A percentile compares a stretch with the other conserved stretches of the same genome.
phyloP scores from a whole-genome alignment of 2,113 vertebrate species.

The Trachemys scripta region DNA sequence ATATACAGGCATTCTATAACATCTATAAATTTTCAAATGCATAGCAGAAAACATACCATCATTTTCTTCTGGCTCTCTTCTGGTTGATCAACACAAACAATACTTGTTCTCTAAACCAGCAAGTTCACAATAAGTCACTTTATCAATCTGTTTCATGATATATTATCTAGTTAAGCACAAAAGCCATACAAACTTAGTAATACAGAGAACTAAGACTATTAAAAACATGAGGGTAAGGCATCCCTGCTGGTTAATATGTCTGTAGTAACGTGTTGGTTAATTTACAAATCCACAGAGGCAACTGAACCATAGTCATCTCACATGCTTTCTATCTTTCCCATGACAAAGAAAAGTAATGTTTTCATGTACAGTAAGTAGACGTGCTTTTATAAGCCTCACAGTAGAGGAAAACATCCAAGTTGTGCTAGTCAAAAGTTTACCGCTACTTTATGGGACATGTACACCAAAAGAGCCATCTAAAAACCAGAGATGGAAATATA shows the following conservation, averaged over 20 bases:
- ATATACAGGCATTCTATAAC: slow-evolving; percentile 95
- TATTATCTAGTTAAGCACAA: slow-evolving; percentile 81
- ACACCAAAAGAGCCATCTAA: slow-evolving; percentile 55
- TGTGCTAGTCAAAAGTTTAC: slow-evolving; percentile 58
- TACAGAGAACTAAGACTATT: slow-evolving; percentile 78
- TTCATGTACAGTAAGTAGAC: slow-evolving; percentile 56
- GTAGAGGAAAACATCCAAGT: slow-evolving; percentile 46
- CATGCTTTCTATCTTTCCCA: slow-evolving; percentile 70
- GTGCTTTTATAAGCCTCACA: slow-evolving; percentile 62
- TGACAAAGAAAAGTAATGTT: slow-evolving; percentile 29
- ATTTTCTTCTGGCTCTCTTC: slow-evolving; percentile 78
- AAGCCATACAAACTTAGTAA: slow-evolving; percentile 85
- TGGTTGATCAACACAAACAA: slow-evolving; percentile 70
- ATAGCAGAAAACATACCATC: slow-evolving; percentile 90
- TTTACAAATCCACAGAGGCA: slow-evolving; percentile 90
- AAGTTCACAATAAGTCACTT: slow-evolving; percentile 58
- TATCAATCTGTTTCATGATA: slow-evolving; percentile 76
- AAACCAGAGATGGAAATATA: slow-evolving; percentile 52
- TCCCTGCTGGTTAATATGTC: slow-evolving; percentile 96
- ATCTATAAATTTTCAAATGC: slow-evolving; percentile 91
- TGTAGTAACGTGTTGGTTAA: slow-evolving; percentile 83
- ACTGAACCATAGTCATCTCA: slow-evolving; percentile 89
- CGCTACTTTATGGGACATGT: slow-evolving; percentile 52
- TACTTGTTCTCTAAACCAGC: slow-evolving; percentile 62
- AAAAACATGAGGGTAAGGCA: slow-evolving; percentile 93